These are phyloP conservation scores for Plutomurus gul DNA, from an alignment of 1,140 invertebrate species.

Conservation along the genomic window DNA sequence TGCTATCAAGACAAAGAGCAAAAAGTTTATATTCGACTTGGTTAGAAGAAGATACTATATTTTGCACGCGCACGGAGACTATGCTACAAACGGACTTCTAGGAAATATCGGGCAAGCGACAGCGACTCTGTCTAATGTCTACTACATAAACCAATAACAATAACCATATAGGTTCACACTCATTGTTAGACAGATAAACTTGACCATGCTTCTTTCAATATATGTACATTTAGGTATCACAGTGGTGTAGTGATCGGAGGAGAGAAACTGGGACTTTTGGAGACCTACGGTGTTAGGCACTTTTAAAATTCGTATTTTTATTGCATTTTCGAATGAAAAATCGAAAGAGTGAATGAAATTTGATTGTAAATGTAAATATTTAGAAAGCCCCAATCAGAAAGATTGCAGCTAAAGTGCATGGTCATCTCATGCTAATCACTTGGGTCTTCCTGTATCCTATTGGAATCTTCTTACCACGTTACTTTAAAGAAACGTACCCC, in stretches of 20 bases:
- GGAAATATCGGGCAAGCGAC: background rate
- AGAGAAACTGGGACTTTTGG: background rate
- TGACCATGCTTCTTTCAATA: too few species aligned
- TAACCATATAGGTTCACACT: too few species aligned
- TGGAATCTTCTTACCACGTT: background rate
- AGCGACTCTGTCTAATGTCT: too few species aligned
- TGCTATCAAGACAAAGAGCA: background rate
- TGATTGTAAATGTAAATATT: background rate
- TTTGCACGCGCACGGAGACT: background rate
- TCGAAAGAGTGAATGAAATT: background rate
- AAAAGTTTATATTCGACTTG: background rate
- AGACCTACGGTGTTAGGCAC: background rate
- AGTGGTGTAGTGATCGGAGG: background rate
- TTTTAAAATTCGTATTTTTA: background rate
- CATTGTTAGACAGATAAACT: too few species aligned
- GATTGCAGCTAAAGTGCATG: background rate
- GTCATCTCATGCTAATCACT: background rate
- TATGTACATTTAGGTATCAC: background rate
- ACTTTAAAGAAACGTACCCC: slow-evolving; percentile 20
- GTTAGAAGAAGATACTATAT: background rate
- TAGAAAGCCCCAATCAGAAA: background rate
- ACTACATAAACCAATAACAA: too few species aligned
- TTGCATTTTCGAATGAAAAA: background rate
- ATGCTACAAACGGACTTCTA: background rate
- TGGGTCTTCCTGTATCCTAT: slow-evolving; percentile 12